A percentile compares a stretch with the other conserved stretches of the same genome.
These are phyloP conservation scores for Sebastes baramenuke DNA, from an alignment of 2,797 vertebrate species.

Conservation along the genomic window DNA sequence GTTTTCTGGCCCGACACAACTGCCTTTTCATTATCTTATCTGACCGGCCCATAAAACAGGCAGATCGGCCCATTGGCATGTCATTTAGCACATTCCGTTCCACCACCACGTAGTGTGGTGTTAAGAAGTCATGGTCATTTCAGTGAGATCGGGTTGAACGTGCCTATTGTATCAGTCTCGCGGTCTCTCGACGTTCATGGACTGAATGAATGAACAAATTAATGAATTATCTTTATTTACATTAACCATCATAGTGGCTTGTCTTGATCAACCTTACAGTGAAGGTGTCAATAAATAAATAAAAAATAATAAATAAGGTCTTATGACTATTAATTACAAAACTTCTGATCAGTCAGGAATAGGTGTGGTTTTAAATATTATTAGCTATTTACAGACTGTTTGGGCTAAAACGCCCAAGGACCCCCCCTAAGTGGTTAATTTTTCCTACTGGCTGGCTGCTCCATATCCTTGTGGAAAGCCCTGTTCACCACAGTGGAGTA, in stretches of 20 bases:
- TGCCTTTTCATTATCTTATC: not conserved
- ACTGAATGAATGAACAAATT: not conserved
- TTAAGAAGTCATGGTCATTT: not conserved
- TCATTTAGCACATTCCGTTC: no score
- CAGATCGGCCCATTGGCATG: no score
- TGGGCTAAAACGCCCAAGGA: not conserved
- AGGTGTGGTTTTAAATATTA: not conserved
- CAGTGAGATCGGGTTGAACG: not conserved
- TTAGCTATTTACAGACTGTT: not conserved
- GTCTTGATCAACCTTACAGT: not conserved
- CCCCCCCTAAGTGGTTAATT: no score
- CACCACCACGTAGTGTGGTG: no score
- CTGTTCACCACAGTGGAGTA: no score
- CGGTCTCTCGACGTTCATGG: no score
- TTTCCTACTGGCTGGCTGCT: no score
- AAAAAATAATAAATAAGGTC: not conserved
- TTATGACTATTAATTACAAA: not conserved
- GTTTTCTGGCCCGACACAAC: not conserved
- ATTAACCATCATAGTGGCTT: not conserved
- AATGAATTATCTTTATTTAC: not conserved
- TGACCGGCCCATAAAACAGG: no score
- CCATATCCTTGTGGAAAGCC: no score
- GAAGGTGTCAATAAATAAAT: not conserved
- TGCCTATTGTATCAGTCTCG: not conserved
- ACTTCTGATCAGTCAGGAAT: not conserved